These are phyloP conservation scores for Cacatua alba DNA, from an alignment of 2,113 vertebrate genomes.

Conservation along the genomic window DNA sequence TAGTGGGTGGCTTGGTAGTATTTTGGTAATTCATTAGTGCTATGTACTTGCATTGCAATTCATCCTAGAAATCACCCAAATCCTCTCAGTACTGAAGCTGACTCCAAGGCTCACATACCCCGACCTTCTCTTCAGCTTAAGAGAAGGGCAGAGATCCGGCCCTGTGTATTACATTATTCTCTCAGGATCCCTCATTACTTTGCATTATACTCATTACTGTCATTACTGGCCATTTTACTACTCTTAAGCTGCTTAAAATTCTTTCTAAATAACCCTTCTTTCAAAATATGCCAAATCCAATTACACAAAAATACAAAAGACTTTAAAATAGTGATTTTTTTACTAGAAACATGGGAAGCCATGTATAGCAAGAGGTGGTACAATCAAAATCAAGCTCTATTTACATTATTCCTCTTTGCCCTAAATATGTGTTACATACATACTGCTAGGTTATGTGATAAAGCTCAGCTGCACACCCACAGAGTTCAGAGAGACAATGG, in stretches of 20 bases:
- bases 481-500: neutral
- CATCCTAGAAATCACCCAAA: neutral
- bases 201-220: neutral
- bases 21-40: neutral
- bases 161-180: neutral
- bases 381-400: neutral
- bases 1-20: neutral
- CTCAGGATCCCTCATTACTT: slow-evolving; percentile 17
- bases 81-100: neutral
- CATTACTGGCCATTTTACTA: neutral
- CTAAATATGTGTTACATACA: neutral
- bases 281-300: neutral
- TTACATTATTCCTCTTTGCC: neutral
- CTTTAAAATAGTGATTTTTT: neutral
- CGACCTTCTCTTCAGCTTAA: neutral
- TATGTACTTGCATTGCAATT: neutral
- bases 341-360: neutral
- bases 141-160: slow-evolving; percentile 14
- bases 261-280: neutral
- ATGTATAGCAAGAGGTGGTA: neutral
- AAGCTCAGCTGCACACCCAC: neutral
- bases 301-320: neutral
- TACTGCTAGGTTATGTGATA: neutral
- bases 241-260: neutral
- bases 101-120: neutral